A percentile compares a stretch with the other conserved stretches of the same genome.
Conservation (phyloP, 2,888 invertebrate genomes). For the Sinopyrophorus schimmeli region DNA sequence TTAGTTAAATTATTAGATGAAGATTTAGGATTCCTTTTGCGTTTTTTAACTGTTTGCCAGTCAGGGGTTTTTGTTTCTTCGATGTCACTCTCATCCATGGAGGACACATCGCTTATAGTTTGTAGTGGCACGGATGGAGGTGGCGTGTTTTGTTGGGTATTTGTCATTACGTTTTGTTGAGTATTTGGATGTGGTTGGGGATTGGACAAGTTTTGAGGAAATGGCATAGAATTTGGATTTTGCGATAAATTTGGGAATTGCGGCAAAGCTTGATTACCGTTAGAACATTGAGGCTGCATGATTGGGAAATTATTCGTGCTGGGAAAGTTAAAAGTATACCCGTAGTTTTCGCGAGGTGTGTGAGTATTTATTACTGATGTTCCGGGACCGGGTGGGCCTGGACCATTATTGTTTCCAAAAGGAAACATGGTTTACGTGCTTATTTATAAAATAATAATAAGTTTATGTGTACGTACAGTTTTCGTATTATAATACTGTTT, state of each 20-base stretch:
- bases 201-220: slow-evolving; percentile 2
- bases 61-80: slow-evolving; percentile 10
- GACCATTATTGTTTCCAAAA: slow-evolving; percentile 1
- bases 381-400: slow-evolving; percentile 6
- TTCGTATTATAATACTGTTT: too few species aligned
- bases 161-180: slow-evolving; percentile 8
- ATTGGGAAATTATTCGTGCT: background rate
- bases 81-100: slow-evolving; percentile 9
- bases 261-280: background rate
- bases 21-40: slow-evolving; percentile 14
- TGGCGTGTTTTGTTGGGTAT: slow-evolving; percentile 11
- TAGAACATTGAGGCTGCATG: background rate
- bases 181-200: slow-evolving; percentile 5
- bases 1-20: slow-evolving; percentile 4
- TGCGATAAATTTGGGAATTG: slow-evolving; percentile 4
- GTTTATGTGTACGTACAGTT: slow-evolving; percentile 3
- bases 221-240: slow-evolving; percentile 8
- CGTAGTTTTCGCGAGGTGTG: slow-evolving; percentile 1
- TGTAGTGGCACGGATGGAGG: slow-evolving; percentile 3
- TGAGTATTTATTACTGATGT: slow-evolving; percentile 6
- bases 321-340: slow-evolving; percentile 1
- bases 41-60: slow-evolving; percentile 13
- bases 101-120: slow-evolving; percentile 5
- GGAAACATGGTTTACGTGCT: slow-evolving; percentile 7
- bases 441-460: slow-evolving; percentile 5